Evolutionary conservation across 2,113 vertebrate genomes (phyloP), one percentile per base, ranked within the genome.

Genomic region (Triplophysa tibetana): DNA sequence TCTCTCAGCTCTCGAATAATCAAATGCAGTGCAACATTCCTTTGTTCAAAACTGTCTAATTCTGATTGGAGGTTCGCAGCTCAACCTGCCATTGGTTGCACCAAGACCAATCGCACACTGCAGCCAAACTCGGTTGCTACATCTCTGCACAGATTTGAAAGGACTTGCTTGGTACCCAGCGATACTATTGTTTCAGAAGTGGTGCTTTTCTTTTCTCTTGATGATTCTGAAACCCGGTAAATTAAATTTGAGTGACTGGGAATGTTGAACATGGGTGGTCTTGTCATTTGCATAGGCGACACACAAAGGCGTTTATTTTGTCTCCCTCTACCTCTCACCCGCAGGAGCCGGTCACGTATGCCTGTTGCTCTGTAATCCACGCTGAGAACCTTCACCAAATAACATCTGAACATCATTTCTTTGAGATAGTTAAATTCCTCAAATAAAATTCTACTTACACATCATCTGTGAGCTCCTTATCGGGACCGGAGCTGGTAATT

Each of bases 211-310:
- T 74, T 24, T 80, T 78, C 82, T 19, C 26, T 67, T n/a, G 75
- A 61, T 75, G 70, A 78, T 60, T 60, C 60, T 12, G 52, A 45
- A 60, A 38, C n/a, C 19, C 48, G 17, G 48, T 24, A 65, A 68
- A 67, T 16, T 50, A 63, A 74, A 43, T 72, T 45, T 81, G 63
- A 58, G 61, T 41, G 78, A 23, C 29, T 29, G 69, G 65, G 48
- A 76, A 52, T 26, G 70, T 29, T 64, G 54, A 21, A 81, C 70
- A 75, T 78, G 79, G 80, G 79, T 75, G 75, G 83, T 75, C 76
- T 77, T 52, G 75, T 82, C 87, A 91, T 92, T 91, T 92, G 90
- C 90, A 92, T 91, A 91, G 88, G 85, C 83, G 82, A 89, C 79
- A 92, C 90, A 92, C 90, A 91, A 87, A 88, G 89, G 89, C 87